Conservation (phyloP, 2,888 invertebrate species). For the Dichetophora obliterata region DNA sequence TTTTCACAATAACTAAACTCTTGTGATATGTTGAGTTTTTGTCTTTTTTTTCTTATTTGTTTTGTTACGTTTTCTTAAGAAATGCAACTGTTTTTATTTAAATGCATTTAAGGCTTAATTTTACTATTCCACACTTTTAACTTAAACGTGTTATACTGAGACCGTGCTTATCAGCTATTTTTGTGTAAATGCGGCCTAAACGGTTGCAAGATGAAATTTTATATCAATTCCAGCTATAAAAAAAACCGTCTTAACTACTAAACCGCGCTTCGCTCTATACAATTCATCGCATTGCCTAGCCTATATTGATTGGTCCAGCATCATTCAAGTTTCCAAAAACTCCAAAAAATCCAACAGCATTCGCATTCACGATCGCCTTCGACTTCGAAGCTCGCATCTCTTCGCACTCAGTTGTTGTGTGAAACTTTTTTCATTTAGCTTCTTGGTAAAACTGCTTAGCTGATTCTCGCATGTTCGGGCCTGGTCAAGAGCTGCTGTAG, state of each 20-base stretch:
- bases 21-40: slow-evolving; percentile 24
- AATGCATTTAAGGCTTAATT: slow-evolving; percentile 18
- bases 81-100: too few relatives aligned
- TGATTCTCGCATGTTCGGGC: too few relatives aligned
- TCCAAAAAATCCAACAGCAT: neutral
- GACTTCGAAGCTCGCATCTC: neutral
- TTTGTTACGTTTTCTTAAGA: slow-evolving; percentile 12
- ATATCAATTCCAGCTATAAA: slow-evolving; percentile 55
- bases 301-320: neutral
- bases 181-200: slow-evolving; percentile 59
- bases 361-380: slow-evolving; percentile 1
- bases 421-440: neutral
- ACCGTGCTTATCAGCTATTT: slow-evolving; percentile 62
- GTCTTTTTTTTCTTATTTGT: slow-evolving; percentile 32
- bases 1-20: neutral
- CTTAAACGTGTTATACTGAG: slow-evolving; percentile 50
- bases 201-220: slow-evolving; percentile 58
- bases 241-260: neutral
- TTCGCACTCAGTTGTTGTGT: neutral
- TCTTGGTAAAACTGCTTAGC: neutral
- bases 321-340: slow-evolving; percentile 16
- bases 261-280: slow-evolving; percentile 5
- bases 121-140: slow-evolving; percentile 25
- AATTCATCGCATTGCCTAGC: too few relatives aligned
- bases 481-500: too few relatives aligned